A percentile compares a stretch with the other conserved stretches of the same genome.
Conservation (phyloP, 2,888 invertebrate genomes). For the Alentia gelatinosa region DNA sequence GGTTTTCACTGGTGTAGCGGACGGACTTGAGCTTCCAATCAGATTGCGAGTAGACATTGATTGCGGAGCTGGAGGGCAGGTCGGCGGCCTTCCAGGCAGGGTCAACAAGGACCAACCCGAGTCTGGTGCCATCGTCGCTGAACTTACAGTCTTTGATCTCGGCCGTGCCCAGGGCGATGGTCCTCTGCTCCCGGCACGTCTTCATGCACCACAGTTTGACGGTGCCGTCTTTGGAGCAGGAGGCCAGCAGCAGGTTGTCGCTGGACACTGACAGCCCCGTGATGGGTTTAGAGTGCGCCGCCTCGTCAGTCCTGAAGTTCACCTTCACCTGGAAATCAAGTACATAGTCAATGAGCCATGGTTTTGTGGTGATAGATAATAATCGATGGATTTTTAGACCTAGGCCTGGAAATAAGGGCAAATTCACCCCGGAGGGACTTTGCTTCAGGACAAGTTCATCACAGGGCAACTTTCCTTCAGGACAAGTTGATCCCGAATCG, state of each 20-base stretch:
- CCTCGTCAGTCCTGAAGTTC: background rate
- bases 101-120: background rate
- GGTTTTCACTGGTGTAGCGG: background rate
- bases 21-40: slow-evolving; percentile 11
- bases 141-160: background rate
- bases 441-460: no score
- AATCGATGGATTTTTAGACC: no score
- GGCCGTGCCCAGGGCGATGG: background rate
- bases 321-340: background rate
- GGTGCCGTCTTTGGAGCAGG: slow-evolving; percentile 11
- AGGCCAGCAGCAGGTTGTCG: slow-evolving; percentile 44
- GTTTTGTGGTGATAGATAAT: no score
- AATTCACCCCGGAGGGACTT: no score
- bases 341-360: no score
- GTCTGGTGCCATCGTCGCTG: background rate
- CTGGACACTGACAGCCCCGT: slow-evolving; percentile 54
- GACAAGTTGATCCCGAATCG: no score
- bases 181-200: background rate
- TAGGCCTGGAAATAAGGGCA: no score
- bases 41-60: background rate
- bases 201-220: background rate
- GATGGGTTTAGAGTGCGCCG: slow-evolving; percentile 31
- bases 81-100: background rate
- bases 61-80: background rate
- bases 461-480: no score